These are phyloP conservation scores for Melanostoma mellinum DNA, from an alignment of 2,888 invertebrate genomes.

Conservation along the genomic window DNA sequence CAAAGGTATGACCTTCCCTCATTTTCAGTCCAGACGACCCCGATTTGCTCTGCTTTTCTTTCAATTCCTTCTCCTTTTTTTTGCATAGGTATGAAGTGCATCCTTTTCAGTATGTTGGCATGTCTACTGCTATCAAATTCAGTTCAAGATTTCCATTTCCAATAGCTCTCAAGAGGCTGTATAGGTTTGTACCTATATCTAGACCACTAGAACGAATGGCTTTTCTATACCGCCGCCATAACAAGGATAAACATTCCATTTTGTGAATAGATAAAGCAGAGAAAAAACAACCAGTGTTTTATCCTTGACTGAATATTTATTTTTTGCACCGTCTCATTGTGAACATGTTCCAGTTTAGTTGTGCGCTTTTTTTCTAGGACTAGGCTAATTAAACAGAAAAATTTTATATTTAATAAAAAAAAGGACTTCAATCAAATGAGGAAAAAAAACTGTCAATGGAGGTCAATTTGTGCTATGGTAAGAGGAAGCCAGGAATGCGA, in stretches of 20 bases:
- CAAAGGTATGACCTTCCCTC: slow-evolving; percentile 31
- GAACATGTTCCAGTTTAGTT: slow-evolving; percentile 38
- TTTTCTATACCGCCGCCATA: slow-evolving; percentile 50
- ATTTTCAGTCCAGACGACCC: slow-evolving; percentile 49
- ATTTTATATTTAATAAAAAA: slow-evolving; percentile 3
- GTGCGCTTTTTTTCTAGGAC: slow-evolving; percentile 31
- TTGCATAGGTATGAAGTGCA: slow-evolving; percentile 1
- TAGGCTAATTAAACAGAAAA: slow-evolving; percentile 51
- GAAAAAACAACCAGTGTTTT: slow-evolving; percentile 26
- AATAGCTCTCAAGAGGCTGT: neutral
- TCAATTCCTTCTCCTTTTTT: neutral
- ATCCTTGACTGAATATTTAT: slow-evolving; percentile 43
- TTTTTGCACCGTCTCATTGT: slow-evolving; percentile 16
- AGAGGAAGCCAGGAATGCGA: slow-evolving; percentile 4
- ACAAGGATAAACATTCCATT: slow-evolving; percentile 55
- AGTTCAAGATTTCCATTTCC: slow-evolving; percentile 58
- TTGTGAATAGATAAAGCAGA: slow-evolving; percentile 14
- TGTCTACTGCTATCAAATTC: slow-evolving; percentile 38
- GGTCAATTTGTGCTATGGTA: slow-evolving; percentile 41
- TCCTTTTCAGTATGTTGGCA: slow-evolving; percentile 30
- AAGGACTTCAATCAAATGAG: neutral
- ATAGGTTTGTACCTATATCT: slow-evolving; percentile 18
- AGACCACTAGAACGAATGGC: slow-evolving; percentile 60
- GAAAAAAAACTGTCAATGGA: slow-evolving; percentile 39
- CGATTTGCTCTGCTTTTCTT: slow-evolving; percentile 2